Evolutionary conservation across 92 coral and sea anemone species (phyloP).

Genomic region (Zoanthus sansibaricus): DNA sequence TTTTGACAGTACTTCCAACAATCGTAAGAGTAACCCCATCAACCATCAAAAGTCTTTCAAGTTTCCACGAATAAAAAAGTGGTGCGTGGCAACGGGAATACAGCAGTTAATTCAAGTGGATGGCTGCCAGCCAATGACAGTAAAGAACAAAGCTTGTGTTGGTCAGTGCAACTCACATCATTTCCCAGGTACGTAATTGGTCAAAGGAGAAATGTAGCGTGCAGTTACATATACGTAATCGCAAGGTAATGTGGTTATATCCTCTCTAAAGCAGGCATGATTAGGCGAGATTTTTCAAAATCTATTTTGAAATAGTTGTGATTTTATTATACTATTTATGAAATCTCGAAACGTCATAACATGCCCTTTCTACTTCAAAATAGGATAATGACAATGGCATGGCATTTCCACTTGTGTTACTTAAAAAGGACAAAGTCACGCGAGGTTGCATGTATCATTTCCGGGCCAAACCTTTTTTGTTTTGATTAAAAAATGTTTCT

Average conservation of each 20-base stretch:
- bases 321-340: too few species aligned
- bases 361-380: too few species aligned
- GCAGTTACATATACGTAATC: background rate
- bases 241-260: background rate
- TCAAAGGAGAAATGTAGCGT: background rate
- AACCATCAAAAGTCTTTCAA: background rate
- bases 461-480: too few species aligned
- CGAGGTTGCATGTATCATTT: too few species aligned
- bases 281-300: too few species aligned
- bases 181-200: slow-evolving; percentile 54
- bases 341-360: too few species aligned
- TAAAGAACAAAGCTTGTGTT: slow-evolving; percentile 72
- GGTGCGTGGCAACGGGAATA: slow-evolving; percentile 68
- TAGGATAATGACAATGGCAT: too few species aligned
- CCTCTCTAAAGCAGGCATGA: background rate
- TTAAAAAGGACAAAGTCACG: too few species aligned
- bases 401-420: too few species aligned
- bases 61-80: slow-evolving; percentile 52
- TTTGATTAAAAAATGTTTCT: too few species aligned
- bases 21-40: background rate
- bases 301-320: too few species aligned
- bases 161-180: slow-evolving; percentile 79
- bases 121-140: slow-evolving; percentile 59
- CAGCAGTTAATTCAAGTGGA: slow-evolving; percentile 59
- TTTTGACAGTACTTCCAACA: background rate